A percentile compares a stretch with the other conserved stretches of the same genome.
phyloP scores from a whole-genome alignment of 2,888 invertebrate genomes.

The Tetrapedia diversipes region DNA sequence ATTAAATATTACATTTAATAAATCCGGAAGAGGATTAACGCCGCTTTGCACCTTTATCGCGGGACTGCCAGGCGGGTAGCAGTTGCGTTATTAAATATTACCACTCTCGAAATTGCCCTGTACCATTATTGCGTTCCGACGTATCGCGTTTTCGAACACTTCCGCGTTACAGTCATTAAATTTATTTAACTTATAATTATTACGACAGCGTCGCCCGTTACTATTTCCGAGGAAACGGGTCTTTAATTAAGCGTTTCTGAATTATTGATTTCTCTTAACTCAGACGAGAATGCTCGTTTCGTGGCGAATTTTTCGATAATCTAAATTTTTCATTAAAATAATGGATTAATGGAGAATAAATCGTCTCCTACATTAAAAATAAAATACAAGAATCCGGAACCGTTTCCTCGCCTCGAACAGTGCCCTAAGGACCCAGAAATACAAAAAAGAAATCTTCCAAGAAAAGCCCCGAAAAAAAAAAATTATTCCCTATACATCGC shows the following conservation, averaged over 20 bases:
- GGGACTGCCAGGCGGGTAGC: neutral
- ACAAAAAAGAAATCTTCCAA: neutral
- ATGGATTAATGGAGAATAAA: no score
- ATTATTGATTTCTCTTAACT: no score
- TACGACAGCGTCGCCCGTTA: neutral
- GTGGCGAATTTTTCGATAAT: no score
- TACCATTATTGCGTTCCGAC: slow-evolving; percentile 1
- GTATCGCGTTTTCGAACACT: slow-evolving; percentile 1
- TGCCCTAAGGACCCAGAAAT: no score
- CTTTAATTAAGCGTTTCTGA: neutral
- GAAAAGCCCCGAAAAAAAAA: neutral
- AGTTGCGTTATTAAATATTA: slow-evolving; percentile 24
- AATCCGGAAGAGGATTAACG: slow-evolving; percentile 34
- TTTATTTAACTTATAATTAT: slow-evolving; percentile 22
- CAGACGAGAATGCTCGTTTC: no score
- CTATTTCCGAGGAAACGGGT: neutral
- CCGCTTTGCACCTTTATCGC: neutral
- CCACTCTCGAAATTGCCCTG: slow-evolving; percentile 9
- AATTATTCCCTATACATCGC: neutral
- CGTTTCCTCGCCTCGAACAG: no score
- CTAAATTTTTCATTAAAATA: no score
- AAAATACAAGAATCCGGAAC: no score
- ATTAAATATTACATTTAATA: slow-evolving; percentile 46
- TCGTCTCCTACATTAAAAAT: no score
- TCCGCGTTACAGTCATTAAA: slow-evolving; percentile 10